Evolutionary conservation across 2,888 invertebrate species (phyloP).

Genomic region (Adineta ricciae): DNA sequence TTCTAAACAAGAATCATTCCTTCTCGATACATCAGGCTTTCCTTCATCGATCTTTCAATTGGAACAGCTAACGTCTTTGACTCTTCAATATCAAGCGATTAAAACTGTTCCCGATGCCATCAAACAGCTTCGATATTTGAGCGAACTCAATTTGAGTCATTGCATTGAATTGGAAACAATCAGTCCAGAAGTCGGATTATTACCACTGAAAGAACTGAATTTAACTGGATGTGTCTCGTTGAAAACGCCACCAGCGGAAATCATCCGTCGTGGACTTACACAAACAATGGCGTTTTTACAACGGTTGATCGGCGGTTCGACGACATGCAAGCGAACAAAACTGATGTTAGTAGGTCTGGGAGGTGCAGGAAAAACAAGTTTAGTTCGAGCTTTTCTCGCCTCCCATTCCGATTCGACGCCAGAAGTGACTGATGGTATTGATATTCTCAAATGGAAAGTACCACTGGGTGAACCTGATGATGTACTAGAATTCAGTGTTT

Average conservation of each 20-base stretch:
- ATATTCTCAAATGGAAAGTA: slow-evolving; percentile 44
- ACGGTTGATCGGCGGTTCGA: slow-evolving; percentile 42
- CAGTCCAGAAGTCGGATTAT: slow-evolving; percentile 26
- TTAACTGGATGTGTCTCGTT: slow-evolving; percentile 41
- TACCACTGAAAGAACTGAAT: slow-evolving; percentile 23
- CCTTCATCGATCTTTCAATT: slow-evolving; percentile 20
- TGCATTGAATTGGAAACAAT: slow-evolving; percentile 39
- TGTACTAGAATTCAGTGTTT: slow-evolving; percentile 35
- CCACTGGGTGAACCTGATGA: neutral
- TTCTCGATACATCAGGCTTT: neutral
- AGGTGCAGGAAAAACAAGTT: slow-evolving; percentile 49
- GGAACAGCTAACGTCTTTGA: slow-evolving; percentile 37
- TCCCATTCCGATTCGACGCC: slow-evolving; percentile 37
- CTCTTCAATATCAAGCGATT: slow-evolving; percentile 41
- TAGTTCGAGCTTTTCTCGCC: slow-evolving; percentile 29
- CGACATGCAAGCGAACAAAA: slow-evolving; percentile 44
- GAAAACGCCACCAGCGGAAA: slow-evolving; percentile 46
- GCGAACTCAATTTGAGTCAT: slow-evolving; percentile 38
- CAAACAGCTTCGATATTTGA: slow-evolving; percentile 38
- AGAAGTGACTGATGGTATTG: slow-evolving; percentile 48
- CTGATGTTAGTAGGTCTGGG: slow-evolving; percentile 48
- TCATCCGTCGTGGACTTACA: slow-evolving; percentile 41
- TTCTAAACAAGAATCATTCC: neutral
- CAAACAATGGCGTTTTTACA: slow-evolving; percentile 44
- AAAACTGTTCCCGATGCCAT: slow-evolving; percentile 42